Base-by-base conservation (phyloP, 2,888 invertebrate species). In the Plusia festucae region DNA sequence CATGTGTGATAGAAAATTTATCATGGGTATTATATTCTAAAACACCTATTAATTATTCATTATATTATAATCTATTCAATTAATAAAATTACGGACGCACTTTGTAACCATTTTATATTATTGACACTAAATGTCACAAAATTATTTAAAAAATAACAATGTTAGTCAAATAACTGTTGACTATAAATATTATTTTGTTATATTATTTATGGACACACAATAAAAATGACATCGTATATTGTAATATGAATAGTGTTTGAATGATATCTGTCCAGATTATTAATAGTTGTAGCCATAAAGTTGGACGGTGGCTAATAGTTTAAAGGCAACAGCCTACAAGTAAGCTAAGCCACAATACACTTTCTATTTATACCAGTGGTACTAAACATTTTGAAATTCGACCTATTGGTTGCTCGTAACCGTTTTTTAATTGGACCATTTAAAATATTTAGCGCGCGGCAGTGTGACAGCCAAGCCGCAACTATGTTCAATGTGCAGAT, bases 351-450 rank as follows among this genome's bases (percentile, higher is more conserved):
- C 60, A 68, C 60, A 66, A 64, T 73, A 68, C 61, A 66, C 65
- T 76, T 68, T 73, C 68, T 70, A 73, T 78, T 79, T 55, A 68
- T 78, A 76, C 40, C 34, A 22, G 64, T 53, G 65, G 62, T 57
- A 67, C 68, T 70, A 73, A 79, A 79, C 66, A 78, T 66, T 71
- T 73, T 67, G 78, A 78, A 75, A 78, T 78, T 77, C 63, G 68
- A 78, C 76, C 75, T 78, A 68, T 78, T 65, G 76, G 62, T 76
- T 64, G 73, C 16, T 76, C 70, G 76, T 63, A 67, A 76, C 73
- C 57, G 65, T 73, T 76, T 76, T 76, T 70, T 79, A 72, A 77
- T 74, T 77, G 74, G 70, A 66, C 62, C 67, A 66, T 68, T 70
- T 77, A 65, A 77, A 68, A 76, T 67, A 78, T 79, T 68, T 79